Percentiles rank a stretch among this genome's conserved stretches.
phyloP scores from a whole-genome alignment of 2,797 vertebrate species.

The Hafferia zeledoni region DNA sequence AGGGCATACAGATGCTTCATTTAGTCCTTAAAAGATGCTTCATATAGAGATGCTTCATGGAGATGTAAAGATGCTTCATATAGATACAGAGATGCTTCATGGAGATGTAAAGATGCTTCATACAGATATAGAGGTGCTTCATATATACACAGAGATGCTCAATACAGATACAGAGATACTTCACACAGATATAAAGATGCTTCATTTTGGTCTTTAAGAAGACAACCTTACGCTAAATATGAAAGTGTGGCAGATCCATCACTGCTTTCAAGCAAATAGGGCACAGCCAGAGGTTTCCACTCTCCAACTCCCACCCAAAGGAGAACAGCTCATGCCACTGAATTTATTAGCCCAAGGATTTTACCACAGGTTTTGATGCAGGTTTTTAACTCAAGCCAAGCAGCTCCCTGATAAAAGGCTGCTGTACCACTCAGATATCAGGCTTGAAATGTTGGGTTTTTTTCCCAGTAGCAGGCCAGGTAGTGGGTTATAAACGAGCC shows the following conservation, averaged over 20 bases:
- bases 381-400: slow-evolving; percentile 1
- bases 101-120: not conserved
- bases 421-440: not conserved
- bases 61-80: not conserved
- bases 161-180: not conserved
- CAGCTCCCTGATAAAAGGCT: not conserved
- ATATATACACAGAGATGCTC: not conserved
- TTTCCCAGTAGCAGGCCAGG: not conserved
- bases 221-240: not conserved
- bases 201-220: not conserved
- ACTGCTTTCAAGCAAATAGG: not conserved
- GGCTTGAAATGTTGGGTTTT: not conserved
- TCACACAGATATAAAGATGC: not conserved
- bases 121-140: not conserved
- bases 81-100: not conserved
- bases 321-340: not conserved
- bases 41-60: not conserved
- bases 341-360: slow-evolving; percentile 2
- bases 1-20: not conserved
- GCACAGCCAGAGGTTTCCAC: not conserved
- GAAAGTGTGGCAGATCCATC: not conserved
- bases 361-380: not conserved
- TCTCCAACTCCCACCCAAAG: not conserved
- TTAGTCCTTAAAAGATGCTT: not conserved
- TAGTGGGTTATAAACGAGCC: slow-evolving; percentile 26